These are phyloP conservation scores for Otus scops DNA, from an alignment of 2,797 vertebrate genomes.

Conservation along the genomic window DNA sequence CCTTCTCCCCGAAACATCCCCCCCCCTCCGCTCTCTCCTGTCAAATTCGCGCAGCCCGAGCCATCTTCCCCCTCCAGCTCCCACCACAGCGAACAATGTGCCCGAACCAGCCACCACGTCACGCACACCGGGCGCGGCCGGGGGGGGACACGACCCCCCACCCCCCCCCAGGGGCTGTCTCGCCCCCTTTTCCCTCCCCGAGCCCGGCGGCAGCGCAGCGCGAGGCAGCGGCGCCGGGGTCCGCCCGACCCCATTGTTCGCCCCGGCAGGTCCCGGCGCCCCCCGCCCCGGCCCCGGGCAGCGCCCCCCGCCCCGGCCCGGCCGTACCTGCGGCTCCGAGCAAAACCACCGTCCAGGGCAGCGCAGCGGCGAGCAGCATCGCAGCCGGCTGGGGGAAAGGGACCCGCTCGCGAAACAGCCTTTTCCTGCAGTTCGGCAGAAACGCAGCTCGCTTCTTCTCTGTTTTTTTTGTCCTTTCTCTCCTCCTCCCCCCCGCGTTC, in stretches of 20 bases:
- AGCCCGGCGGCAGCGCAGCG: neutral
- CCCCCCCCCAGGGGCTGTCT: neutral
- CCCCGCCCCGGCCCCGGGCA: neutral
- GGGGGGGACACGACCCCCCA: neutral
- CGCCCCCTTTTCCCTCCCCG: neutral
- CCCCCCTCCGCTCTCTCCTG: slow-evolving; percentile 64
- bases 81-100: neutral
- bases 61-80: slow-evolving; percentile 28
- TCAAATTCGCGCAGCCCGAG: slow-evolving; percentile 59
- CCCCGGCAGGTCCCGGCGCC: neutral
- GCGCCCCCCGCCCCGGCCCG: neutral
- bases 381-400: slow-evolving; percentile 70
- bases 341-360: slow-evolving; percentile 87
- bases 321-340: slow-evolving; percentile 87
- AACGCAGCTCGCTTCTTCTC: neutral
- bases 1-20: slow-evolving; percentile 12
- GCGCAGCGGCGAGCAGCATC: slow-evolving; percentile 86
- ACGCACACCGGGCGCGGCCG: neutral
- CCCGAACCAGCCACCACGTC: slow-evolving; percentile 5
- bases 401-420: slow-evolving; percentile 37
- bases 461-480: too few species aligned
- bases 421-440: neutral
- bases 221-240: neutral
- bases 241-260: neutral
- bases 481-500: too few species aligned